Evolutionary conservation across 2,888 invertebrate species (phyloP), one percentile per base, ranked within the genome.

Genomic region (Synergus japonicus): DNA sequence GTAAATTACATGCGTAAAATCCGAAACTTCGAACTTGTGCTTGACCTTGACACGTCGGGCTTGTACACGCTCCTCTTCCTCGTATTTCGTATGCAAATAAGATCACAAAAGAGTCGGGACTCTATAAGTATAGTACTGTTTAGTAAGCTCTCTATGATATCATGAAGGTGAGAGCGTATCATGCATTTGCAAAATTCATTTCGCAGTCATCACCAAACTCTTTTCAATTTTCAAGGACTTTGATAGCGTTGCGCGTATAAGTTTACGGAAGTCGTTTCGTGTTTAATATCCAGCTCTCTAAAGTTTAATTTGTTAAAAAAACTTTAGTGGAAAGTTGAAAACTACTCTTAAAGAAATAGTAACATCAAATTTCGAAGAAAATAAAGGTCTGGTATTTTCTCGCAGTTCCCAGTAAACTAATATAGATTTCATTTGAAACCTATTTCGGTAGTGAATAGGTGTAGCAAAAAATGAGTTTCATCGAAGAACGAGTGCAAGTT

Each of bases 131-230:
- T 73, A 29, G 58, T 49, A n/a, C 73, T 73, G 73, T 73, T 73
- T 73, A 73, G 73, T 73, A 73, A 73, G 54, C 73, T 73, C 54
- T 73, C 54, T 73, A 73, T 73, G 69, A 73, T 73, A 58, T 73
- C 49, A 54, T 41, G 73, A 73, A 73, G 73, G 73, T 54, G 37
- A 73, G 37, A 73, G 54, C 73, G 54, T 49, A 73, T 73, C 73
- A 54, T 58, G 73, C 73, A 73, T 73, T 49, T 73, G 54, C 54
- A 73, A 73, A 73, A 54, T 73, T 73, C 37, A 73, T n/a, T 73
- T 73, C n/a, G 73, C 54, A 73, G 73, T 73, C 73, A 49, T 58
- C 49, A 54, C 54, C 73, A 58, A 73, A n/a, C 54, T 73, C n/a
- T 41, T 58, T 54, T 73, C 12, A 10, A 9, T 44, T 44, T 44